Evolutionary conservation across 2,797 vertebrate genomes (phyloP), one percentile per base, ranked within the genome.

Genomic region (Antrozous pallidus): DNA sequence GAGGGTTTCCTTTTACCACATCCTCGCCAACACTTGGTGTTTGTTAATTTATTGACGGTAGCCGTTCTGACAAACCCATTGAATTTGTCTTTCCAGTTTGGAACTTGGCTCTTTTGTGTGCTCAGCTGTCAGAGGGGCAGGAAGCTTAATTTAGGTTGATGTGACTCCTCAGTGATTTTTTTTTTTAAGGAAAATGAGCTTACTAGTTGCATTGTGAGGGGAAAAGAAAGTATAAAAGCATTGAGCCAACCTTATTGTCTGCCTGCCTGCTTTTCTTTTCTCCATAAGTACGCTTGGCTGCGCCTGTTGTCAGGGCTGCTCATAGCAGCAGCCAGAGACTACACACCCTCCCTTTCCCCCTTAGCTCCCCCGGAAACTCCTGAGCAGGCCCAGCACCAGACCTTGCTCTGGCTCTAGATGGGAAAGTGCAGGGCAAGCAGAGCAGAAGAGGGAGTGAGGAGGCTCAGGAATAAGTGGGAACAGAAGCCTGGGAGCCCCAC

Each of bases 271-370:
- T 36, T 51, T 77, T 20, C 22, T 51, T 28, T 38, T 36, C 51
- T 26, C 8, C 28, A 2, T 9, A 9, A n/a, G 47, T 63, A n/a
- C 0, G 2, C 63, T 42, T 1, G 6, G 58, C 28, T 2, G 13
- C 26, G 74, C 36, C 45, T 12, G 5, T n/a, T 33, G 20, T 20
- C 20, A 20, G 28, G 10, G 4, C 47, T 45, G 63, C 61, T 18
- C 22, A 28, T 11, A 33, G 36, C 70, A 61, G 40, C 17, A 16
- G 28, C n/a, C 13, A 16, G n/a, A 77, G 42, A 31, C 56, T 33
- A n/a, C n/a, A n/a, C n/a, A n/a, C n/a, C n/a, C n/a, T n/a, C n/a
- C n/a, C n/a, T n/a, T n/a, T n/a, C n/a, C n/a, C 6, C 26, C 26
- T 9, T 9, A 3, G 20, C 20, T 22, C 20, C 51, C 51, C 51